phyloP scores from a whole-genome alignment of 2,113 vertebrate species.

The Etheostoma cragini region DNA sequence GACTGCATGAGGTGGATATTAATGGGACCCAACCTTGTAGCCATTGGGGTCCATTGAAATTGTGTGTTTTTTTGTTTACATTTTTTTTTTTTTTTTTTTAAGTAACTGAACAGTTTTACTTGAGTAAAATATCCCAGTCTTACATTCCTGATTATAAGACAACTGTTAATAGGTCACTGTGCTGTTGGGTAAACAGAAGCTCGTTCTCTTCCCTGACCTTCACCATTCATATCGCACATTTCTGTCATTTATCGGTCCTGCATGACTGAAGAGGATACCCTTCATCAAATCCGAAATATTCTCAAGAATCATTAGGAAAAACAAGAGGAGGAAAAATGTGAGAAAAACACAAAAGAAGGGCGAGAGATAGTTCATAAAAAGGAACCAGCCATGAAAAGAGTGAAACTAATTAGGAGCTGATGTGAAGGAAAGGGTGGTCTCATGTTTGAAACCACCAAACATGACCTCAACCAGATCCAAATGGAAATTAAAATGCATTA shows the following conservation, averaged over 20 bases:
- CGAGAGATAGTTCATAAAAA: neutral
- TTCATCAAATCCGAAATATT: neutral
- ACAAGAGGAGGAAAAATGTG: neutral
- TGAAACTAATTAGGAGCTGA: slow-evolving; percentile 13
- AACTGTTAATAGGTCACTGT: neutral
- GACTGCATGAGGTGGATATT: neutral
- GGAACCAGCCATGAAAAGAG: neutral
- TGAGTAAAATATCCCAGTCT: neutral
- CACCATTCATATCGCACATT: neutral
- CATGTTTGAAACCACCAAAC: slow-evolving; percentile 46
- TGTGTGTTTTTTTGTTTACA: too few relatives aligned
- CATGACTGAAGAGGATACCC: neutral
- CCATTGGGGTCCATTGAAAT: neutral
- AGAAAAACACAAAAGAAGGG: neutral
- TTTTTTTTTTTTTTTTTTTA: too few relatives aligned
- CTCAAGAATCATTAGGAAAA: neutral
- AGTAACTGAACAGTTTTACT: neutral
- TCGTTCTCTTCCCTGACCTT: too few relatives aligned
- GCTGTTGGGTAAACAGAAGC: neutral
- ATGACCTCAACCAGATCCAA: slow-evolving; percentile 52
- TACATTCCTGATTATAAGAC: neutral
- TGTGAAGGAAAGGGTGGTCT: slow-evolving; percentile 29
- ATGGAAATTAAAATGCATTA: slow-evolving; percentile 36
- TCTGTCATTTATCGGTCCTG: neutral
- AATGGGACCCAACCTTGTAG: neutral